Conservation (phyloP, 2,113 vertebrate species). For the Gymnarchus niloticus region DNA sequence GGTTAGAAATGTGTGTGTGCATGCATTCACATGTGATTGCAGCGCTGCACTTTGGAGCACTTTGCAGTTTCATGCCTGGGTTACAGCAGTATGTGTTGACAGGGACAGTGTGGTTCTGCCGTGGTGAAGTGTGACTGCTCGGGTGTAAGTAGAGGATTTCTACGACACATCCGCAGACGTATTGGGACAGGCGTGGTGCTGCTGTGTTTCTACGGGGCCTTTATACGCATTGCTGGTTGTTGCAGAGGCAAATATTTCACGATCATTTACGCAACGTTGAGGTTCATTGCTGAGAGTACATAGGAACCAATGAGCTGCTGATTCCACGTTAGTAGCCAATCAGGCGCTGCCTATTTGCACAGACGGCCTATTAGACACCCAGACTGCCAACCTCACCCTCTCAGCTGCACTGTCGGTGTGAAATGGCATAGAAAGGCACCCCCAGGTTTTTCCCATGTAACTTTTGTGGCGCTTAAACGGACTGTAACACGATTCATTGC, state of each 20-base stretch:
- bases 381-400: neutral
- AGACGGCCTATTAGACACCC: neutral
- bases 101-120: neutral
- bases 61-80: neutral
- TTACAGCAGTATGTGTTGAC: neutral
- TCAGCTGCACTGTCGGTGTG: neutral
- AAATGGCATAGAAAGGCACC: neutral
- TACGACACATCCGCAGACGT: neutral
- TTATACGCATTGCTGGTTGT: neutral
- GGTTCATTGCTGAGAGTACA: neutral
- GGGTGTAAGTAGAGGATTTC: neutral
- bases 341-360: neutral
- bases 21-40: neutral
- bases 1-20: neutral
- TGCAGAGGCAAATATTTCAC: constrained; percentile 18
- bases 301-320: constrained; percentile 2
- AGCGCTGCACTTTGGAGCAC: neutral
- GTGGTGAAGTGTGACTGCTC: neutral
- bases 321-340: neutral
- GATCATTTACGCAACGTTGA: neutral
- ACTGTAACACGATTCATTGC: constrained; percentile 11
- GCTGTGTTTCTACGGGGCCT: neutral
- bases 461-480: neutral
- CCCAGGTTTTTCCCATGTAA: neutral
- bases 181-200: neutral